phyloP scores from a whole-genome alignment of 2,113 vertebrate species.

The Casuarius casuarius region DNA sequence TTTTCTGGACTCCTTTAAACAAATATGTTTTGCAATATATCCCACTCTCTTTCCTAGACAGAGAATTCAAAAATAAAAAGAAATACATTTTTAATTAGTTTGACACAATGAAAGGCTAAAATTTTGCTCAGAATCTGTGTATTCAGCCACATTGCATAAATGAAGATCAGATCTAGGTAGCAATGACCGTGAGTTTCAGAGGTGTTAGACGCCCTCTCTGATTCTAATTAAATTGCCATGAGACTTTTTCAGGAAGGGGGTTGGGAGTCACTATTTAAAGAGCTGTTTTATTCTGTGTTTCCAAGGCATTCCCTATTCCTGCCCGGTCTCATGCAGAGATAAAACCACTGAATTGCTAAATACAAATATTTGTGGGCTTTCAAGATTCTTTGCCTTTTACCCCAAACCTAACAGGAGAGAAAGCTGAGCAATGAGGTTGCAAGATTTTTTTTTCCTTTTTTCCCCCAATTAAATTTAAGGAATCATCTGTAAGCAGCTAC shows the following conservation, averaged over 20 bases:
- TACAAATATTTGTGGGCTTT: conserved; percentile 61
- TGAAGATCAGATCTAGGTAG: background rate
- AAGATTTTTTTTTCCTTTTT: background rate
- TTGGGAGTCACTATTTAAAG: conserved; percentile 18
- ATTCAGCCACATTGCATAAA: background rate
- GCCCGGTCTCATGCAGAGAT: conserved; percentile 49
- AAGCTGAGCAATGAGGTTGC: conserved; percentile 47
- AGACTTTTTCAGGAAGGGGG: conserved; percentile 28
- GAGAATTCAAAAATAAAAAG: conserved; percentile 27
- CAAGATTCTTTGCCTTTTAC: conserved; percentile 56
- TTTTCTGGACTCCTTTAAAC: conserved; percentile 18
- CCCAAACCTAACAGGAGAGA: conserved; percentile 48
- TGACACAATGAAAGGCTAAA: background rate
- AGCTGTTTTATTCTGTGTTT: conserved; percentile 56
- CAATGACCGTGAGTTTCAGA: background rate
- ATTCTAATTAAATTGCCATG: conserved; percentile 55
- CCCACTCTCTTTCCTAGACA: conserved; percentile 41
- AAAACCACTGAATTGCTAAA: conserved; percentile 67
- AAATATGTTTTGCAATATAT: background rate
- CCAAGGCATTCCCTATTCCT: conserved; percentile 21
- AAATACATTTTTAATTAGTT: background rate
- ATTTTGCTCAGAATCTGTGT: background rate
- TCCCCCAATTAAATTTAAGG: background rate
- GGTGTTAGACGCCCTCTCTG: background rate
- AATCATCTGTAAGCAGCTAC: background rate